Percentiles rank a stretch among this genome's conserved stretches.
These are phyloP conservation scores for Macrophya alboannulata DNA, from an alignment of 2,888 invertebrate species.

Conservation along the genomic window DNA sequence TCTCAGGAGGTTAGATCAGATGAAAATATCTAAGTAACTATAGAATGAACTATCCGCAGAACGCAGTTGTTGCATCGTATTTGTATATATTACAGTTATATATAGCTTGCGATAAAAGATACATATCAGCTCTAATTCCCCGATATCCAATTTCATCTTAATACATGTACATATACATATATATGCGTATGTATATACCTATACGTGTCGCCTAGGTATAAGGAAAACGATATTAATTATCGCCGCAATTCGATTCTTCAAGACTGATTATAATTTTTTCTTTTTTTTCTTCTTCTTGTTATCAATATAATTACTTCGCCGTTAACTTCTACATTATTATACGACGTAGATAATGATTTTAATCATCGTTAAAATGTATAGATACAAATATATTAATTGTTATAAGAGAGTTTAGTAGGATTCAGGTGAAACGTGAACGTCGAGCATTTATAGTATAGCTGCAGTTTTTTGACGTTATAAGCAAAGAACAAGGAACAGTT, in stretches of 20 bases:
- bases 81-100: slow-evolving; percentile 1
- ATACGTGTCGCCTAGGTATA: slow-evolving; percentile 21
- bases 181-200: background rate
- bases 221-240: slow-evolving; percentile 52
- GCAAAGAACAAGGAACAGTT: slow-evolving; percentile 29
- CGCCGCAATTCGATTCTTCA: slow-evolving; percentile 41
- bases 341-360: background rate
- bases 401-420: background rate
- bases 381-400: background rate
- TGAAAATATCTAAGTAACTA: background rate
- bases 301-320: background rate
- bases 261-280: slow-evolving; percentile 4
- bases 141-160: slow-evolving; percentile 26
- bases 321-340: background rate
- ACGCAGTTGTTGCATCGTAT: background rate
- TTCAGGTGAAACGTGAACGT: slow-evolving; percentile 45
- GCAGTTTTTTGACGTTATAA: slow-evolving; percentile 2
- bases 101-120: slow-evolving; percentile 6
- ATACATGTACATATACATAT: background rate
- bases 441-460: background rate
- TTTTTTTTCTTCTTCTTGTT: background rate
- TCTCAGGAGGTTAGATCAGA: background rate
- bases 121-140: slow-evolving; percentile 26
- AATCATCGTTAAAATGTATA: background rate
- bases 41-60: background rate